phyloP scores from a whole-genome alignment of 2,888 invertebrate genomes.

The Chymomyza amoena region DNA sequence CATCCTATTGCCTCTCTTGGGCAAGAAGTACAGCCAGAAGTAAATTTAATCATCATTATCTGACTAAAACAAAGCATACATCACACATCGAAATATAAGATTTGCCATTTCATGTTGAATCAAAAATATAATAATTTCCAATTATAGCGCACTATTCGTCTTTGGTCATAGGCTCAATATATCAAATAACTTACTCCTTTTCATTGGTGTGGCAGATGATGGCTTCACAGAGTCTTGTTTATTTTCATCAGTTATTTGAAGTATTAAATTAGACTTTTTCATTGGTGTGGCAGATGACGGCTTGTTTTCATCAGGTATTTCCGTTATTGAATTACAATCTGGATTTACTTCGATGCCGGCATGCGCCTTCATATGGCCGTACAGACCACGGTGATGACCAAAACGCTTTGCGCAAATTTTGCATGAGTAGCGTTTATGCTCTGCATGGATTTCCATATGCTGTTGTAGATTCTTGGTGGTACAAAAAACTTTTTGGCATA shows the following conservation, averaged over 20 bases:
- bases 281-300: no score
- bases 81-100: no score
- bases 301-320: background rate
- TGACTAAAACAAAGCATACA: no score
- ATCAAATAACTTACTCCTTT: background rate
- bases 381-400: conserved; percentile 62
- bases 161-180: background rate
- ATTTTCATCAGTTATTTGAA: background rate
- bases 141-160: conserved; percentile 12
- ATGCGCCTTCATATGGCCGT: conserved; percentile 48
- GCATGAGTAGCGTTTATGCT: conserved; percentile 65
- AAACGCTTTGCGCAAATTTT: conserved; percentile 59
- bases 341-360: background rate
- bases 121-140: conserved; percentile 33
- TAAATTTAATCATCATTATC: no score
- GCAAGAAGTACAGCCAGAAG: no score
- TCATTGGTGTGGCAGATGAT: no score
- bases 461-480: conserved; percentile 50
- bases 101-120: no score
- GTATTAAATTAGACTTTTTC: no score
- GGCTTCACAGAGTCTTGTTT: no score
- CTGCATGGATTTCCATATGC: conserved; percentile 57
- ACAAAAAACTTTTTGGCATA: conserved; percentile 54
- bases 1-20: no score
- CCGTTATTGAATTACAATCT: background rate